Percentiles rank a stretch among this genome's conserved stretches.
Evolutionary conservation across 1,140 invertebrate genomes (phyloP).

Genomic region (Thereuonema tuberculata): DNA sequence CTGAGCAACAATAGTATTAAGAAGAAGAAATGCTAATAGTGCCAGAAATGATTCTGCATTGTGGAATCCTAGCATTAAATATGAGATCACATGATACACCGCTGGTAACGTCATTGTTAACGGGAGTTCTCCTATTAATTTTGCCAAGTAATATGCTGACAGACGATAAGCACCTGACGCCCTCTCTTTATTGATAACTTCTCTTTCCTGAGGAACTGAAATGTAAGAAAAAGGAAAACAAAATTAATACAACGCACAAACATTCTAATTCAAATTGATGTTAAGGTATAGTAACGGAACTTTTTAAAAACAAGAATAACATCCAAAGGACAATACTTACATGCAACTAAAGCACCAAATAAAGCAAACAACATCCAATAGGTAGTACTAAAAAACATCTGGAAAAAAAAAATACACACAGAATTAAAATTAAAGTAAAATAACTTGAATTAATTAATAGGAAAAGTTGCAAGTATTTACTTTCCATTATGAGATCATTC

Average conservation of each 20-base stretch:
- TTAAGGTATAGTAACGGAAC: not conserved
- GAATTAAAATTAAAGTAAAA: not conserved
- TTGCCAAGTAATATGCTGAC: constrained; percentile 71
- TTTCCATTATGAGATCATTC: too few species aligned
- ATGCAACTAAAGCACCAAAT: constrained; percentile 62
- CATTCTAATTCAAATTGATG: too few species aligned
- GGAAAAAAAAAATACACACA: constrained; percentile 13
- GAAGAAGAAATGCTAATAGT: constrained; percentile 53
- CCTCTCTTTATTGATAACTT: constrained; percentile 70
- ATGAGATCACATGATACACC: constrained; percentile 63
- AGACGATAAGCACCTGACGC: constrained; percentile 64
- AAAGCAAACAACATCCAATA: constrained; percentile 78
- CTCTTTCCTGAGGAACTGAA: constrained; percentile 62
- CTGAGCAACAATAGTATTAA: constrained; percentile 63
- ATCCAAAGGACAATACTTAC: constrained; percentile 31
- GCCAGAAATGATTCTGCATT: constrained; percentile 45
- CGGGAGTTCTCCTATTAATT: constrained; percentile 69
- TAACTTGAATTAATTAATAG: not conserved
- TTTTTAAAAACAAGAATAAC: not conserved
- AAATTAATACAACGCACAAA: not conserved
- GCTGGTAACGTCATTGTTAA: constrained; percentile 60
- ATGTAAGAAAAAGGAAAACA: constrained; percentile 10
- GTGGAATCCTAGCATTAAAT: constrained; percentile 54
- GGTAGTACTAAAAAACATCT: constrained; percentile 69
- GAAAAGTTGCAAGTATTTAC: not conserved